Conservation (phyloP, 2,888 invertebrate species). For the Therioaphis trifolii region DNA sequence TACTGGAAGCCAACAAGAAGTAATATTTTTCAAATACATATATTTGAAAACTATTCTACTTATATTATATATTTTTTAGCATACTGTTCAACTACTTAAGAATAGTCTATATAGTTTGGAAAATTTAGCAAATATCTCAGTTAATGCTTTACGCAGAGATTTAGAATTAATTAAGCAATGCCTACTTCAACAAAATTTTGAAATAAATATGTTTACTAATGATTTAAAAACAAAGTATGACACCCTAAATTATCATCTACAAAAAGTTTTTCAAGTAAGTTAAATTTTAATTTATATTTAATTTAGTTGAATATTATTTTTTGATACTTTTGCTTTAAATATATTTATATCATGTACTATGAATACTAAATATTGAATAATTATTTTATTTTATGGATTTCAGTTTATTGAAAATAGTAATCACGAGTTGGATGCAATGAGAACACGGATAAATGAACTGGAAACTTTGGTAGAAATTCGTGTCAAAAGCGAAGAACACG, state of each 20-base stretch:
- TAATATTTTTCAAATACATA: constrained; percentile 15
- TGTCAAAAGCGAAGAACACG: constrained; percentile 19
- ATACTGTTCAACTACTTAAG: constrained; percentile 31
- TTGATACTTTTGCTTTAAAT: too few species aligned
- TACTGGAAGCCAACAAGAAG: constrained; percentile 31
- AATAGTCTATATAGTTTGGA: constrained; percentile 17
- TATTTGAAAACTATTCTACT: background rate
- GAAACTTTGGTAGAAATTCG: constrained; percentile 44
- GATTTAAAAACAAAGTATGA: constrained; percentile 45
- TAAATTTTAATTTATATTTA: background rate
- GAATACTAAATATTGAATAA: background rate
- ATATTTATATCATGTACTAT: background rate
- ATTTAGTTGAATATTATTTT: too few species aligned
- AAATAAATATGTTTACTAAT: constrained; percentile 32
- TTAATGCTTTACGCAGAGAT: constrained; percentile 42
- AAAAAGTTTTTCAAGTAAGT: constrained; percentile 33
- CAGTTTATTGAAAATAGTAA: constrained; percentile 40
- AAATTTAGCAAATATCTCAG: constrained; percentile 26
- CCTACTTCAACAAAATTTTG: constrained; percentile 25
- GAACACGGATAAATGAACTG: constrained; percentile 29
- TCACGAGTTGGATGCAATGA: constrained; percentile 12
- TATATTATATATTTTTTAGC: constrained; percentile 13
- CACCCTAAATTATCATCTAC: constrained; percentile 24
- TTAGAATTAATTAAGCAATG: constrained; percentile 50
- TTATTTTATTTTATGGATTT: background rate